Evolutionary conservation across 1,140 invertebrate genomes (phyloP).

Genomic region (Hylaeus anthracinus): DNA sequence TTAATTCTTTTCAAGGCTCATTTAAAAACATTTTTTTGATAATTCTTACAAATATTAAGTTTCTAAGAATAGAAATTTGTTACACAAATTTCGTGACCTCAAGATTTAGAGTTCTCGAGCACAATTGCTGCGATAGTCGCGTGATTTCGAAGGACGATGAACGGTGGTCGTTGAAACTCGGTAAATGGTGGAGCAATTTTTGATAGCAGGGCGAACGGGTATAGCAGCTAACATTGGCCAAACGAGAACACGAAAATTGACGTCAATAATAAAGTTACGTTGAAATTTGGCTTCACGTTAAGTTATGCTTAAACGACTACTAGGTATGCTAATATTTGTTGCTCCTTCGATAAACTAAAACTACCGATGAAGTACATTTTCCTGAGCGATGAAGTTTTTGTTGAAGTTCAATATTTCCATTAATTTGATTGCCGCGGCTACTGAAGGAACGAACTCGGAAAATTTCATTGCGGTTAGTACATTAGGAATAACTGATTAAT

Average conservation of each 20-base stretch:
- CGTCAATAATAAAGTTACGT: constrained; percentile 6
- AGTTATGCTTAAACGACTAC: constrained; percentile 2
- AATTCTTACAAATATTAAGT: no score
- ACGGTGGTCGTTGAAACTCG: background rate
- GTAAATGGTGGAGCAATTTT: background rate
- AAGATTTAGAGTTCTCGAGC: no score
- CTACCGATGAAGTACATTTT: background rate
- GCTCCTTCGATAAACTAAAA: background rate
- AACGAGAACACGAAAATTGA: constrained; percentile 13
- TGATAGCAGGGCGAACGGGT: background rate
- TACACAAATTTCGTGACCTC: no score
- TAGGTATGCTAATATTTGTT: constrained; percentile 2
- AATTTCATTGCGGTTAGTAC: no score
- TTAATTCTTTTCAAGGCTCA: no score
- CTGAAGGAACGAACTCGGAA: no score
- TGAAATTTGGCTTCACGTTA: constrained; percentile 4
- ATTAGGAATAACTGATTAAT: no score
- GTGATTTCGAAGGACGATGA: background rate
- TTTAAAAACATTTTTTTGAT: no score
- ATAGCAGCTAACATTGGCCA: background rate
- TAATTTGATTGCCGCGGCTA: background rate
- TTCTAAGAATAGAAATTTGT: no score
- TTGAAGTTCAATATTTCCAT: background rate
- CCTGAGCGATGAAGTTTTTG: background rate
- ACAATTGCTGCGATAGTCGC: background rate